phyloP scores from a whole-genome alignment of 2,888 invertebrate species.

The Drosophila leonis region DNA sequence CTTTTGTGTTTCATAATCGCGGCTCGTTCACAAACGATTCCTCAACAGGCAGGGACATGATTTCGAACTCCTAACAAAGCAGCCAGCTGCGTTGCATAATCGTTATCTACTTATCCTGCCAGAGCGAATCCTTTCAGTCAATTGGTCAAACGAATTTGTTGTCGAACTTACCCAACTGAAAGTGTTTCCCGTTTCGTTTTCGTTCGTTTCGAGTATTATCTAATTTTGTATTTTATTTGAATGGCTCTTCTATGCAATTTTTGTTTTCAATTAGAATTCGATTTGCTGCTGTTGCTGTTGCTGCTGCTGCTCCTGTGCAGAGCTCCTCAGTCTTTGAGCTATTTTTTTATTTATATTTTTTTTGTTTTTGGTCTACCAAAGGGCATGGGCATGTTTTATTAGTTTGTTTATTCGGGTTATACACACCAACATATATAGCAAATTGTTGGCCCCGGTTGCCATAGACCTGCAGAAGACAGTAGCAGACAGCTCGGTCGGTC shows the following conservation, averaged over 20 bases:
- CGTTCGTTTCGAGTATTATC: slow-evolving; percentile 24
- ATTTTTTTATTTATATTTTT: slow-evolving; percentile 35
- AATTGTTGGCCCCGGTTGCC: slow-evolving; percentile 82
- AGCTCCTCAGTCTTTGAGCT: slow-evolving; percentile 57
- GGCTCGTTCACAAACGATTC: slow-evolving; percentile 50
- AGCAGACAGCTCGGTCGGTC: slow-evolving; percentile 22
- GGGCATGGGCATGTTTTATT: slow-evolving; percentile 82
- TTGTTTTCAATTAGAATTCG: slow-evolving; percentile 34
- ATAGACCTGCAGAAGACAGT: slow-evolving; percentile 72
- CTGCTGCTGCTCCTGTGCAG: slow-evolving; percentile 34
- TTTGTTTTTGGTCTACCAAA: slow-evolving; percentile 8
- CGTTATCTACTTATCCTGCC: slow-evolving; percentile 13
- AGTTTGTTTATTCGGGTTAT: slow-evolving; percentile 86
- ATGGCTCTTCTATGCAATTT: slow-evolving; percentile 19
- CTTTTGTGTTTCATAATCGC: slow-evolving; percentile 76
- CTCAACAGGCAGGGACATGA: slow-evolving; percentile 51
- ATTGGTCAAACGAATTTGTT: background rate
- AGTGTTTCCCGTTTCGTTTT: background rate
- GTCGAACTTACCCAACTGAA: slow-evolving; percentile 12
- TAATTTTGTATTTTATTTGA: slow-evolving; percentile 38
- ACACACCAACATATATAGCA: slow-evolving; percentile 35
- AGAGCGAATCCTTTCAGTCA: background rate
- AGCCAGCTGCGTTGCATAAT: slow-evolving; percentile 64
- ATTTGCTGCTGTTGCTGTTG: slow-evolving; percentile 30
- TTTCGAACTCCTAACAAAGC: slow-evolving; percentile 3